Conservation (phyloP, 64 coral and sea anemone genomes). For the Trachythela sp. region DNA sequence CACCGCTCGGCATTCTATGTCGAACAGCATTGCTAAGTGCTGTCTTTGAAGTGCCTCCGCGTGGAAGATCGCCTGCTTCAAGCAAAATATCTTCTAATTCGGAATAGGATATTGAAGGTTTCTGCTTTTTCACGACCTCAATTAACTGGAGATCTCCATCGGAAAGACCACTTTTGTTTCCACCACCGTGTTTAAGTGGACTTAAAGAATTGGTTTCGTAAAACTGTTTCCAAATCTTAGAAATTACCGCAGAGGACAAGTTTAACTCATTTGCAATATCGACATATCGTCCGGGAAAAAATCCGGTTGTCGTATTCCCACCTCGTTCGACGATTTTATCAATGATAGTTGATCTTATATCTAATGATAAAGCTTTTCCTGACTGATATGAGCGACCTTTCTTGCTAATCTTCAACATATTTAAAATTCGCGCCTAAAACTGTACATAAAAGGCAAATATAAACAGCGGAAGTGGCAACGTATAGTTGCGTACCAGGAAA, state of each 20-base stretch:
- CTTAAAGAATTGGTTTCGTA: conserved; percentile 21
- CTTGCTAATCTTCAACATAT: not conserved
- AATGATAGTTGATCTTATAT: conserved; percentile 30
- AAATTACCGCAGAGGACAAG: conserved; percentile 13
- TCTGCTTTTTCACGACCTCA: conserved; percentile 35
- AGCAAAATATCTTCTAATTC: conserved; percentile 34
- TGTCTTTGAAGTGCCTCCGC: conserved; percentile 8
- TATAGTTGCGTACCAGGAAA: too few relatives aligned
- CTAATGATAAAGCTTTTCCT: conserved; percentile 36
- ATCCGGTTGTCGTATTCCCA: conserved; percentile 27
- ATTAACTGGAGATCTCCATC: conserved; percentile 24
- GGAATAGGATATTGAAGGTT: conserved; percentile 31
- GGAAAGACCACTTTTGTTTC: too few relatives aligned
- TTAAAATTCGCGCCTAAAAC: not conserved
- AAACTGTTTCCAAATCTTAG: conserved; percentile 50
- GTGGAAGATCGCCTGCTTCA: conserved; percentile 27
- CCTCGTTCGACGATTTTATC: conserved; percentile 39
- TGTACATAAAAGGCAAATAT: too few relatives aligned
- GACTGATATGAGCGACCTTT: conserved; percentile 13
- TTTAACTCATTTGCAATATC: conserved; percentile 34
- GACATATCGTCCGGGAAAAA: conserved; percentile 34
- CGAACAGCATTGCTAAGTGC: not conserved
- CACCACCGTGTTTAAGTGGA: not conserved
- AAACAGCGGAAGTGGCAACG: too few relatives aligned
- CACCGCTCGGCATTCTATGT: conserved; percentile 2